Percentiles rank a stretch among this genome's conserved stretches.
Evolutionary conservation across 37 sponge, comb jelly and placozoan species (phyloP).

Genomic region (Eunapius fragilis): DNA sequence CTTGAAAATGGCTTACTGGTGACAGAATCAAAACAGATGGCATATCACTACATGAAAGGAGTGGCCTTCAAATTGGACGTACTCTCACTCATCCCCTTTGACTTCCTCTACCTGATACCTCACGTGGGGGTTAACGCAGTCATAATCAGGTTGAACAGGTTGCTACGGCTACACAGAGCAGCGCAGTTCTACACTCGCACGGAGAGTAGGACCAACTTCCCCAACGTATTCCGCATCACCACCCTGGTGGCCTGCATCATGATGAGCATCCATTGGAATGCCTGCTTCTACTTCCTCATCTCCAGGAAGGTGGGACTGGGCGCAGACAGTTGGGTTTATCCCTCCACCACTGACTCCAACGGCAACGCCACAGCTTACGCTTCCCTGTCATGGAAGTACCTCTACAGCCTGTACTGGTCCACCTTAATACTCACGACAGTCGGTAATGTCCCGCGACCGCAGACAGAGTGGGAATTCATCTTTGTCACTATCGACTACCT

Average conservation of each 20-base stretch:
- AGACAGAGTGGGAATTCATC: conserved; percentile 76
- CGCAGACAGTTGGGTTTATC: conserved; percentile 78
- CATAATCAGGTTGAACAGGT: conserved; percentile 65
- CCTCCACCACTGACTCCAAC: conserved; percentile 30
- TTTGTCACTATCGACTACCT: conserved; percentile 88
- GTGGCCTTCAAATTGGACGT: conserved; percentile 78
- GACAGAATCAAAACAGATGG: conserved; percentile 65
- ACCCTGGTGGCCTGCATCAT: conserved; percentile 76
- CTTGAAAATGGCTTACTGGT: conserved; percentile 86
- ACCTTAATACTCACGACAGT: conserved; percentile 96
- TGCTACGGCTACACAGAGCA: conserved; percentile 65
- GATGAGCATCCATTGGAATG: conserved; percentile 92
- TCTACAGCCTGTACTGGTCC: conserved; percentile 91
- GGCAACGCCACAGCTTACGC: conserved; percentile 36
- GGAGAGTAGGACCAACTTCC: conserved; percentile 86
- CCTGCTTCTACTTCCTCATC: conserved; percentile 90
- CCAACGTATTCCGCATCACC: conserved; percentile 80
- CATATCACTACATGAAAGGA: conserved; percentile 69
- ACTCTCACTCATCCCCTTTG: conserved; percentile 80
- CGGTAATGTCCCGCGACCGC: conserved; percentile 86
- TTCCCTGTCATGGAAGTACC: conserved; percentile 74
- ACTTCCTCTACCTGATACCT: conserved; percentile 71
- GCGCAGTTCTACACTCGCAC: conserved; percentile 65
- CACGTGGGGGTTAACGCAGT: conserved; percentile 21
- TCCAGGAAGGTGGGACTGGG: conserved; percentile 88